Conservation (phyloP, 1,140 invertebrate genomes). For the Rhopalosiphum maidis region DNA sequence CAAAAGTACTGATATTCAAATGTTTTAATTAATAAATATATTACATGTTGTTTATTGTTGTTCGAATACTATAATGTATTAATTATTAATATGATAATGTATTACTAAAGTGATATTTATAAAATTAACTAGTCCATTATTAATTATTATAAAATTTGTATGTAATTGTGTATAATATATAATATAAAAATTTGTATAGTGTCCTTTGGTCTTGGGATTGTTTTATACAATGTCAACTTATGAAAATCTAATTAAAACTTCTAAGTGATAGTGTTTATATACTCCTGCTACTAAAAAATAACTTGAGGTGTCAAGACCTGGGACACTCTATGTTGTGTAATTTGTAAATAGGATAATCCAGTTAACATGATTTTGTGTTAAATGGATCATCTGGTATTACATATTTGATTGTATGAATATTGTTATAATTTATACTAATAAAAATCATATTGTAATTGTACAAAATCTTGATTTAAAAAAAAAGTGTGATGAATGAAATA, state of each 20-base stretch:
- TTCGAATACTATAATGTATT: constrained; percentile 39
- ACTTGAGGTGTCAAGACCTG: not conserved
- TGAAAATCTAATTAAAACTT: not conserved
- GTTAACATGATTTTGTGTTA: not conserved
- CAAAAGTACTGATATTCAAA: constrained; percentile 42
- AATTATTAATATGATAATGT: constrained; percentile 25
- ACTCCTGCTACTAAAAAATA: not conserved
- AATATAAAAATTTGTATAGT: not conserved
- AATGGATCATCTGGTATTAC: not conserved
- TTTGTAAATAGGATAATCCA: not conserved
- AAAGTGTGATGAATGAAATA: constrained; percentile 38
- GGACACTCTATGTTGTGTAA: not conserved
- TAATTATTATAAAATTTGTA: constrained; percentile 16
- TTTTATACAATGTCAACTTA: not conserved
- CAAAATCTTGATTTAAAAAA: not conserved
- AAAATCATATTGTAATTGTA: constrained; percentile 31
- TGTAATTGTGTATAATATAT: constrained; percentile 20
- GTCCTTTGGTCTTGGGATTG: not conserved
- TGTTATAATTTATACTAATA: not conserved
- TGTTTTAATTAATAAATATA: constrained; percentile 49
- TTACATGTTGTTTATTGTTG: constrained; percentile 55
- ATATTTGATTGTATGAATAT: not conserved
- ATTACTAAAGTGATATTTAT: constrained; percentile 54
- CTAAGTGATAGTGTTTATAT: not conserved
- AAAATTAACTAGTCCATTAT: constrained; percentile 55